Conservation (phyloP, 2,113 vertebrate genomes). For the Desmodus rotundus region DNA sequence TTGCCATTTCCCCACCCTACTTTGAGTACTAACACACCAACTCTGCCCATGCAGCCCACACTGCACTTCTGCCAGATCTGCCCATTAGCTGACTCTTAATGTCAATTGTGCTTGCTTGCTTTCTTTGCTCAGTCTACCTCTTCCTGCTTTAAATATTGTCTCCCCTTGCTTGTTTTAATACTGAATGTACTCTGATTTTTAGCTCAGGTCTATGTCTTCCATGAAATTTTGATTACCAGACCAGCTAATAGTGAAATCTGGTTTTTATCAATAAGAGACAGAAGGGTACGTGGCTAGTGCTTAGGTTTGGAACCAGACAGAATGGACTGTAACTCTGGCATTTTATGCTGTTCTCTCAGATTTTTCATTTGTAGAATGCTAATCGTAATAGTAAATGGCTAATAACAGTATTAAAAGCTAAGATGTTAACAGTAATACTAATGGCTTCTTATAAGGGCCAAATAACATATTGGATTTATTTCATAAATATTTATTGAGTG, state of each 20-base stretch:
- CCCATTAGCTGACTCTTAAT: not conserved
- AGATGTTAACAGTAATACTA: not conserved
- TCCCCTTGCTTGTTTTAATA: not conserved
- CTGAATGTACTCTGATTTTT: not conserved
- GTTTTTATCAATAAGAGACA: not conserved
- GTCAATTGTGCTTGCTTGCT: not conserved
- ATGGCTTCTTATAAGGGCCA: not conserved
- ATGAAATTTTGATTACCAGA: not conserved
- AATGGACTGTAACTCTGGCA: not conserved
- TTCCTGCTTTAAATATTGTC: not conserved
- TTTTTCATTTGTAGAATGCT: not conserved
- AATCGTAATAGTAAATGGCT: not conserved
- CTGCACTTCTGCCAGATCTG: not conserved
- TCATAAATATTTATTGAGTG: not conserved
- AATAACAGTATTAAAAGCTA: not conserved
- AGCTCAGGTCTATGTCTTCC: not conserved
- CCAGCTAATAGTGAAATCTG: not conserved
- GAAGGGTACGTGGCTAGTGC: not conserved
- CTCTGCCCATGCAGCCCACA: rapidly evolving
- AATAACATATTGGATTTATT: not conserved
- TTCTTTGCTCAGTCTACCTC: not conserved
- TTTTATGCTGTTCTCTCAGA: not conserved
- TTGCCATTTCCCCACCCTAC: not conserved
- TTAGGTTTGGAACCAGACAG: not conserved
- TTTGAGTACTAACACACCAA: not conserved